Base-by-base conservation (phyloP, 1,140 invertebrate genomes). In the Drosophila serrata region DNA sequence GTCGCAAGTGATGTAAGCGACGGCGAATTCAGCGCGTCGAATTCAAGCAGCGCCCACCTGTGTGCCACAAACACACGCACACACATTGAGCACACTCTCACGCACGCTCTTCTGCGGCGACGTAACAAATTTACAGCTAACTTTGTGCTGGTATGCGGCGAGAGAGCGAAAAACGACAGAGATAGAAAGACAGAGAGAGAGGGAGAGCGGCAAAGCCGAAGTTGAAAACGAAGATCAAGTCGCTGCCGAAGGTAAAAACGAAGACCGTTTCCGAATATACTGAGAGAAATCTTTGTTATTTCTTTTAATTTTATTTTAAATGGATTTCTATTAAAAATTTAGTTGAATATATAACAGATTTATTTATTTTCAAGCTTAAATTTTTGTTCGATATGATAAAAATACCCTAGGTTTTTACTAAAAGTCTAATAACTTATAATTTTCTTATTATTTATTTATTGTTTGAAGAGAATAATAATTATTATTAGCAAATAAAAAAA, bases 121-220 rank as follows among this genome's bases (percentile, higher is more conserved):
- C 81, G 81, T 90, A 91, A 88, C 90, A 85, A 91, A 91, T 91
- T 91, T 91, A 91, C 90, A 91, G 90, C 90, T 91, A 91, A 77
- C 79, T 92, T 90, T 91, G 51, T 64, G 42, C 48, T 63, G 75
- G 90, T 91, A 68, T 91, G 82, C 61, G 82, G 33, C 59, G 39
- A 77, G 29, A 56, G 51, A 60, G 63, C 48, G 27, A 60, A 11
- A 63, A 56, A 42, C 8, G 51, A 55, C 33, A 37, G 33, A n/a
- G 51, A 37, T 24, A 63, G 63, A 45, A 45, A 3, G 13, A n/a
- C n/a, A 51, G 2, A 15, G 24, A 43, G n/a, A 19, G 80, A 13
- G 48, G 57, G 56, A 17, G 40, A n/a, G 17, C 29, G 15, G 31
- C 42, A 58, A n/a, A 45, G 60, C 59, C 65, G 46, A 42, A 49